These are phyloP conservation scores for Sarcophaga caerulescens DNA, from an alignment of 2,888 invertebrate species.

Conservation along the genomic window DNA sequence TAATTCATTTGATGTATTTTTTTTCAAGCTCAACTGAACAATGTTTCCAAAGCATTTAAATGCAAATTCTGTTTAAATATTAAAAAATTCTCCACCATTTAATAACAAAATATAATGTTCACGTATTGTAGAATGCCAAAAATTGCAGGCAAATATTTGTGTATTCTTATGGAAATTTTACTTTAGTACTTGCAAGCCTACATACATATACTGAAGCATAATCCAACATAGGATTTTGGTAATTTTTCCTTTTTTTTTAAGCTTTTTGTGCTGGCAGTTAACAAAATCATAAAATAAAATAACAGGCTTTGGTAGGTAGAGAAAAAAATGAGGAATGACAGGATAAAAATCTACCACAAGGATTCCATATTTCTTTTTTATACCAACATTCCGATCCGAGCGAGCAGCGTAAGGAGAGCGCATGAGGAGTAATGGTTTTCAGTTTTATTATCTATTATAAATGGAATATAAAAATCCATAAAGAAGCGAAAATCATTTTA, in stretches of 20 bases:
- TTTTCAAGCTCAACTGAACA: not conserved
- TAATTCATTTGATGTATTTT: not conserved
- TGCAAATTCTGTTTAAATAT: not conserved
- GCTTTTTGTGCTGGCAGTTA: conserved; percentile 28
- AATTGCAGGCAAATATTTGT: not conserved
- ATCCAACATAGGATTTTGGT: conserved; percentile 6
- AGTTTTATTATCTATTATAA: conserved; percentile 20
- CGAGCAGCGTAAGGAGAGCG: no score
- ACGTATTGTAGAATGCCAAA: not conserved
- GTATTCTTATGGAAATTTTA: not conserved
- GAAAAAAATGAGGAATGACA: conserved; percentile 11
- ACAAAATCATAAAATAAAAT: conserved; percentile 13
- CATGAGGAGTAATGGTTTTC: conserved; percentile 20
- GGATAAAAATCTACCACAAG: conserved; percentile 39
- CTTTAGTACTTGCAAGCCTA: not conserved
- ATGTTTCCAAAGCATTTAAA: not conserved
- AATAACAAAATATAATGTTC: not conserved
- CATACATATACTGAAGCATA: not conserved
- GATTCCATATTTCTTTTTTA: conserved; percentile 32
- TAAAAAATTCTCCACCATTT: not conserved
- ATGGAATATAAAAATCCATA: not conserved
- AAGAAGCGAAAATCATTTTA: not conserved
- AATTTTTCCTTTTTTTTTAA: not conserved
- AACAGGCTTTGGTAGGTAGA: not conserved
- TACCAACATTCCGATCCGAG: conserved; percentile 12